Conservation (phyloP, 2,888 invertebrate genomes). For the Temnothorax ravouxi region DNA sequence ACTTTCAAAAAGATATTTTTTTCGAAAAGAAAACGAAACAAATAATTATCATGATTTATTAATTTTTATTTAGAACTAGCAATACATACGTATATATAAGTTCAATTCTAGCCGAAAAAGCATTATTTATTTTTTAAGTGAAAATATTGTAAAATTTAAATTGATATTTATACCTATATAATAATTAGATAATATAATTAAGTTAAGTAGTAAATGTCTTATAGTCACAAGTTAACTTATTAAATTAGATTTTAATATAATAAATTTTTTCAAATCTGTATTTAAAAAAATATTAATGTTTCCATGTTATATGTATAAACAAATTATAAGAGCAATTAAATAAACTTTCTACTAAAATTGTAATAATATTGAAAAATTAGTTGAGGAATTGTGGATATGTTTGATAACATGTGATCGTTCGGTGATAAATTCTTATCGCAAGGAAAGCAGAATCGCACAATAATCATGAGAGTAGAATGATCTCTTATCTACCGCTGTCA, state of each 20-base stretch:
- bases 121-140: constrained; percentile 5
- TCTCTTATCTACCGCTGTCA: not conserved
- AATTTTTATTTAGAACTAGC: too few species aligned
- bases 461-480: not conserved
- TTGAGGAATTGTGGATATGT: too few species aligned
- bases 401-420: too few species aligned
- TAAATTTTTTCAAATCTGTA: not conserved
- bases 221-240: not conserved
- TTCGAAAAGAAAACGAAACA: too few species aligned
- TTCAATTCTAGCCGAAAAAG: not conserved
- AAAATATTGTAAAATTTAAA: not conserved
- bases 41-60: too few species aligned
- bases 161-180: not conserved
- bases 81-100: too few species aligned
- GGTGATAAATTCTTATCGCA: constrained; percentile 18
- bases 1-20: too few species aligned
- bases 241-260: not conserved
- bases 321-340: too few species aligned
- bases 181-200: not conserved
- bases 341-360: too few species aligned
- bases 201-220: not conserved
- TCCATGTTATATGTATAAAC: not conserved
- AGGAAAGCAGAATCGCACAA: not conserved
- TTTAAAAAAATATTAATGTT: not conserved
- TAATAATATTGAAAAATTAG: too few species aligned